Conservation (phyloP, 2,113 vertebrate genomes). For the Lampris megalopsis region DNA sequence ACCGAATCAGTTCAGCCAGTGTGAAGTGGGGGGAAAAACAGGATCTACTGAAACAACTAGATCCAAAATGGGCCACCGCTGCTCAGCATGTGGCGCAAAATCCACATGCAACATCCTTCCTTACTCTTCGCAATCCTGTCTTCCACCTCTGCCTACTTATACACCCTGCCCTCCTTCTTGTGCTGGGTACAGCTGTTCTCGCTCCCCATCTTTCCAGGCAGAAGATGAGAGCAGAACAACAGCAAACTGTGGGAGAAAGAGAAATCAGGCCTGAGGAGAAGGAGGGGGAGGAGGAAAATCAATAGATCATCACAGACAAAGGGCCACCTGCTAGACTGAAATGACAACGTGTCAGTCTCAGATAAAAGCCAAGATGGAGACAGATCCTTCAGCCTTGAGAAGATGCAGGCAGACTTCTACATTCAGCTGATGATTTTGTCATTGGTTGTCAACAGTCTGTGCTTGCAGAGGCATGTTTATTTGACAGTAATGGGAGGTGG, state of each 20-base stretch:
- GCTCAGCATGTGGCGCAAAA: too few species aligned
- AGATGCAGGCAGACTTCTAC: slow-evolving; percentile 51
- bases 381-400: slow-evolving; percentile 39
- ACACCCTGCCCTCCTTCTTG: neutral
- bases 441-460: slow-evolving; percentile 39
- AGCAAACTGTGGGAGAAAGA: slow-evolving; percentile 45
- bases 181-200: slow-evolving; percentile 43
- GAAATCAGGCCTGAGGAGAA: slow-evolving; percentile 50
- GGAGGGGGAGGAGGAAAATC: slow-evolving; percentile 48
- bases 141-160: neutral
- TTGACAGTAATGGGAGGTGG: slow-evolving; percentile 25
- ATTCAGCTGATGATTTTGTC: slow-evolving; percentile 31
- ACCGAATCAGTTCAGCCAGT: too few species aligned
- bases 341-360: slow-evolving; percentile 63
- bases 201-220: slow-evolving; percentile 36
- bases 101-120: neutral
- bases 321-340: slow-evolving; percentile 68
- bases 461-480: slow-evolving; percentile 23
- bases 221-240: slow-evolving; percentile 47
- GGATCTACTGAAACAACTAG: too few species aligned
- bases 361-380: slow-evolving; percentile 59
- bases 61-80: too few species aligned
- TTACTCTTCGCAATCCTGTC: neutral
- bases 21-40: too few species aligned
- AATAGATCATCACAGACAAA: slow-evolving; percentile 74